Evolutionary conservation across 2,113 vertebrate species (phyloP), one percentile per base, ranked within the genome.

Genomic region (Rhombomys opimus): DNA sequence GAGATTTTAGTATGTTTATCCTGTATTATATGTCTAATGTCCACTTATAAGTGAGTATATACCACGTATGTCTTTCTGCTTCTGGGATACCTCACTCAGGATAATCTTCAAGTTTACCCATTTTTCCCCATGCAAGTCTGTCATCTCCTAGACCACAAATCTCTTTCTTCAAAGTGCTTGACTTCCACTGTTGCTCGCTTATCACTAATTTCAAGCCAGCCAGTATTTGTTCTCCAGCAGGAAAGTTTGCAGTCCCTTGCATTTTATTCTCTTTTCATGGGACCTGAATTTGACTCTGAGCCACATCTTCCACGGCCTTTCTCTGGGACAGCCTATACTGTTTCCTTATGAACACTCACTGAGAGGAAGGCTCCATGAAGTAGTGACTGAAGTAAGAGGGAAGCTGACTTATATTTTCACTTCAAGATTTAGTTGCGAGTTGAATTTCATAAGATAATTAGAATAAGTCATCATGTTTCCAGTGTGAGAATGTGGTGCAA

Each of bases 361-460:
- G 4, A 87, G 72, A 87, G 38, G 32, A 95, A 89, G 35, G 18
- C 13, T 18, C 23, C 12, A 20, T 46, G 85, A 63, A 95, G 59
- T 72, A 41, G 76, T 63, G 89, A 46, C 38, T 35, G 0, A 95
- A 87, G 30, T 46, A 35, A 65, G 13, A 88, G 82, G 41, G 70
- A 81, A 15, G 3, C 14, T 54, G 52, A 85, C 81, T 90, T 93
- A 41, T 82, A 46, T 54, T 81, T 93, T 97, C 61, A 61, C 23
- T 88, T 87, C 88, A 85, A 57, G 84, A 94, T 93, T 87, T 92
- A 93, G 76, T 92, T 93, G 89, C 89, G 68, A 93, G 25, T 89
- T 95, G 73, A 87, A 59, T 95, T 97, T 95, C 90, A 38, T 86
- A 67, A 95, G 72, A 88, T 89, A 96, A 95, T 96, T 96, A 97